These are phyloP conservation scores for Gerris lacustris DNA, from an alignment of 2,888 invertebrate species.

Conservation along the genomic window DNA sequence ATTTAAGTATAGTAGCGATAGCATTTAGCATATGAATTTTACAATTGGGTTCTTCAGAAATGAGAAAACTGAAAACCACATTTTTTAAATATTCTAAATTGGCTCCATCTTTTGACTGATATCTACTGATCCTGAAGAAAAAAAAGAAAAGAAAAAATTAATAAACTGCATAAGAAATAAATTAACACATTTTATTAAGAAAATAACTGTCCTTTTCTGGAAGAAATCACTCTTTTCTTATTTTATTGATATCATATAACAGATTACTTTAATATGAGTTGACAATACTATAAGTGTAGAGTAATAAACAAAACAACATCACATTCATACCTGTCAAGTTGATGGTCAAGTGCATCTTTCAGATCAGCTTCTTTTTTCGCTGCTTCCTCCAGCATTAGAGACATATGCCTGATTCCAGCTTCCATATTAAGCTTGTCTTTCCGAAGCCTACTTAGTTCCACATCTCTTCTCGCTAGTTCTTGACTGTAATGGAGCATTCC, in stretches of 20 bases:
- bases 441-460: slow-evolving; percentile 59
- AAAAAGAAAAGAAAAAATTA: slow-evolving; percentile 11
- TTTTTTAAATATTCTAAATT: slow-evolving; percentile 85
- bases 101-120: slow-evolving; percentile 67
- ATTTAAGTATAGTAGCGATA: slow-evolving; percentile 71
- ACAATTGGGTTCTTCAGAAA: slow-evolving; percentile 54
- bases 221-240: too few relatives aligned
- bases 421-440: slow-evolving; percentile 52
- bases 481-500: slow-evolving; percentile 66
- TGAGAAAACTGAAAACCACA: slow-evolving; percentile 69
- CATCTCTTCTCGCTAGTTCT: slow-evolving; percentile 65
- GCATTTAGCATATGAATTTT: slow-evolving; percentile 78
- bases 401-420: slow-evolving; percentile 36
- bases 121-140: slow-evolving; percentile 49
- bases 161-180: slow-evolving; percentile 8
- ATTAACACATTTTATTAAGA: not conserved
- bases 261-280: too few relatives aligned
- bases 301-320: not conserved
- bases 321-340: slow-evolving; percentile 35
- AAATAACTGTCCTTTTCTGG: not conserved
- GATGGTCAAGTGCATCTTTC: slow-evolving; percentile 33
- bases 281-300: too few relatives aligned
- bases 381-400: slow-evolving; percentile 35
- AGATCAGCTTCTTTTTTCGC: slow-evolving; percentile 35
- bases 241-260: too few relatives aligned